These are phyloP conservation scores for Taenaris catops DNA, from an alignment of 2,888 invertebrate species.

Conservation along the genomic window DNA sequence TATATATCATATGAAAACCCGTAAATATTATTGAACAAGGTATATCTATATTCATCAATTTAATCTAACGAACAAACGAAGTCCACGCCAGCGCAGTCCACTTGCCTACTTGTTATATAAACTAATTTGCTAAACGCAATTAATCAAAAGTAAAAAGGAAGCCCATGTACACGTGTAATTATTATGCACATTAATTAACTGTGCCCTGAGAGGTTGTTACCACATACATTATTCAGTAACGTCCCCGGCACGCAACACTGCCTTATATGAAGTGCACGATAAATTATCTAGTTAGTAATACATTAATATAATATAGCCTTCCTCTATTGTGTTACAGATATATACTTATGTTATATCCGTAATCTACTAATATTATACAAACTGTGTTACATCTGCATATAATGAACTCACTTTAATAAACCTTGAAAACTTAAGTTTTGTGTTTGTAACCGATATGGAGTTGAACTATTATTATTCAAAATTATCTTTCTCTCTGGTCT, in stretches of 20 bases:
- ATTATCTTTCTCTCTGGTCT: no score
- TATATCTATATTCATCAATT: slow-evolving; percentile 2
- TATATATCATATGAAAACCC: no score
- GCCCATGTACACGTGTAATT: slow-evolving; percentile 72
- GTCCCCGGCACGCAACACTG: slow-evolving; percentile 50
- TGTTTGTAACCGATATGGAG: no score
- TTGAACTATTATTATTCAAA: no score
- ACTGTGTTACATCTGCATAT: no score
- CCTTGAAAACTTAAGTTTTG: no score
- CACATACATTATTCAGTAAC: slow-evolving; percentile 61
- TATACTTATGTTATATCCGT: no score
- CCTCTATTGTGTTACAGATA: no score
- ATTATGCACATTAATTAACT: slow-evolving; percentile 78
- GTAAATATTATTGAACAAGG: no score
- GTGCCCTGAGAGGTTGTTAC: slow-evolving; percentile 42
- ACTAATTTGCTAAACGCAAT: slow-evolving; percentile 64
- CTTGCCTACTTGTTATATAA: slow-evolving; percentile 40
- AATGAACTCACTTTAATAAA: no score
- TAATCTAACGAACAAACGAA: slow-evolving; percentile 10
- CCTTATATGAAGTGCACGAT: slow-evolving; percentile 28
- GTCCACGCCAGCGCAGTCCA: slow-evolving; percentile 16
- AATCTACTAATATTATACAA: no score
- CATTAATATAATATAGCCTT: slow-evolving; percentile 4
- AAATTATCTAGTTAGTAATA: slow-evolving; percentile 21
- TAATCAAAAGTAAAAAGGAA: slow-evolving; percentile 77